These are phyloP conservation scores for Venustoraphidia nigricollis DNA, from an alignment of 2,888 invertebrate genomes.

Conservation along the genomic window DNA sequence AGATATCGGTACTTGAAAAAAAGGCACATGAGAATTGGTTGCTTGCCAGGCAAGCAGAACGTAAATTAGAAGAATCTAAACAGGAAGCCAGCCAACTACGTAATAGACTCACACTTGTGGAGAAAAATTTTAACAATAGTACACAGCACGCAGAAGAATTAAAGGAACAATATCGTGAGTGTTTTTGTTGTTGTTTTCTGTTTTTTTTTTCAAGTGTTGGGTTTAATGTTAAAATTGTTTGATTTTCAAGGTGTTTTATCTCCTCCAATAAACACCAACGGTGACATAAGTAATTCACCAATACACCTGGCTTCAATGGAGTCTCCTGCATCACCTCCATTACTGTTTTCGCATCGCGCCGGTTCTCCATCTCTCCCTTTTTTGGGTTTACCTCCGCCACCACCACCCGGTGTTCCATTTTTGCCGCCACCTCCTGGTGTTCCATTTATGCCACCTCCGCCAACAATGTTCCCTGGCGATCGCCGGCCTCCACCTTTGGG, in stretches of 20 bases:
- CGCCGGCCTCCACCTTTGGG: slow-evolving; percentile 37
- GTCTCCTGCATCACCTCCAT: slow-evolving; percentile 28
- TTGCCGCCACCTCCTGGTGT: slow-evolving; percentile 49
- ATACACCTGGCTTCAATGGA: slow-evolving; percentile 27
- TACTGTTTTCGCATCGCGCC: slow-evolving; percentile 25
- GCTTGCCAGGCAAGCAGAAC: slow-evolving; percentile 61
- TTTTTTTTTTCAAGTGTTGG: slow-evolving; percentile 2
- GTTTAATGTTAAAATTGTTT: background rate
- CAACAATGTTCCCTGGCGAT: slow-evolving; percentile 29
- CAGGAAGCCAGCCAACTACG: slow-evolving; percentile 52
- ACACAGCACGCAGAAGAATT: slow-evolving; percentile 25
- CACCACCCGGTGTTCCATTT: slow-evolving; percentile 31
- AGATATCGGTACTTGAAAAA: slow-evolving; percentile 64
- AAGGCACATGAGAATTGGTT: slow-evolving; percentile 81
- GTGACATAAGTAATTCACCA: slow-evolving; percentile 30
- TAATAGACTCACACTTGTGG: slow-evolving; percentile 40
- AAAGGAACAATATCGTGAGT: slow-evolving; percentile 34
- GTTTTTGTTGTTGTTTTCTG: slow-evolving; percentile 3
- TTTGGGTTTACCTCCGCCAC: slow-evolving; percentile 35
- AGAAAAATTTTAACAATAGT: slow-evolving; percentile 29
- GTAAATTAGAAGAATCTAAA: slow-evolving; percentile 67
- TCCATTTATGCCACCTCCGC: slow-evolving; percentile 35
- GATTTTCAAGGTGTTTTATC: slow-evolving; percentile 33
- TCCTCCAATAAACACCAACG: slow-evolving; percentile 36
- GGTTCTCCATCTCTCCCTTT: slow-evolving; percentile 30